Base-by-base conservation (phyloP, 2,888 invertebrate genomes). In the Adelognathus sp. region DNA sequence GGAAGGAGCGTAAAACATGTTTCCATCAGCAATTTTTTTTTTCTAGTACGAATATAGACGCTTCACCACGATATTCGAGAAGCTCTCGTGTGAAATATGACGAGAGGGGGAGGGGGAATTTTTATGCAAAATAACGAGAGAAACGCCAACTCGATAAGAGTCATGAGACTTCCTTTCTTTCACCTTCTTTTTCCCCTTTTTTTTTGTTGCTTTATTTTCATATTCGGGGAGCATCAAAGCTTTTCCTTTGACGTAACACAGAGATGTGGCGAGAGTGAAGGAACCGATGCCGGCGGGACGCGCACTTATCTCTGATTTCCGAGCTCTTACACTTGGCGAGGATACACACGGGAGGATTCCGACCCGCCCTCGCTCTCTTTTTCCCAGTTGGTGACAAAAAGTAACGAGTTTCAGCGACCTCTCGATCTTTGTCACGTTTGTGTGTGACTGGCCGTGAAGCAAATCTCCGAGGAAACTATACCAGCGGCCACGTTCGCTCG, bases 381-480 rank as follows among this genome's bases (percentile, higher is more conserved):
- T n/a, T n/a, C n/a, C n/a, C n/a, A n/a, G 41, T 14, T 27, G 52
- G 31, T 29, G 39, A 56, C 39, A 64, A 73, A 73, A 73, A 73
- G 64, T 64, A 73, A 64, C 73, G 73, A 73, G 56, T 64, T 73
- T 60, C 60, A 33, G 70, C 60, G 70, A 61, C 70, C 36, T 73
- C 64, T 58, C 41, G 73, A 64, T 58, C 64, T 64, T 64, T 46
- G 64, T 58, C 56, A 46, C 18, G 54, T 11, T 33, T 6, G 50
- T 66, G 36, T 14, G 18, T 24, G 24, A 46, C 21, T 24, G 46
- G 3, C 5, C 24, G 21, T 4, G 66, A 24, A 1, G 44, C 14
- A 44, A 44, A 31, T 61, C 61, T 54, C 18, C 27, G 14, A 21
- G 4, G 56, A 29, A 24, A 44, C 11, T 21, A 39, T 18, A 46